Base-by-base conservation (phyloP, 2,888 invertebrate species). In the Clepsis dumicolana region DNA sequence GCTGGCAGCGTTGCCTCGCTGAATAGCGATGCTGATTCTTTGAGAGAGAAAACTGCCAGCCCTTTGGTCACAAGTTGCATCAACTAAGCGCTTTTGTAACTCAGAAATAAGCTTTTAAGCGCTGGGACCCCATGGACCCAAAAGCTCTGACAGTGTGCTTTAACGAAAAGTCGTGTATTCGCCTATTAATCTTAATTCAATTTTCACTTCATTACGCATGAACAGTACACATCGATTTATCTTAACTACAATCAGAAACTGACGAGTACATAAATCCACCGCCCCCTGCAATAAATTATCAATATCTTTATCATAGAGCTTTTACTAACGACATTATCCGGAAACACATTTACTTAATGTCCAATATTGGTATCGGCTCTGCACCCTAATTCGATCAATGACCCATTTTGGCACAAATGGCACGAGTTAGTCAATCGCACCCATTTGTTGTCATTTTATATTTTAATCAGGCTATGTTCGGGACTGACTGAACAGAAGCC, bases 311-410 rank as follows among this genome's bases (percentile, higher is more conserved):
- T 53, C 52, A 60, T 53, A 60, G 24, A 60, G 41, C 65, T 52
- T 29, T 65, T 27, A 21, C 32, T 38, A 21, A 29, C 44, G 60
- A 41, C 29, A 41, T 54, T 50, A 32, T 41, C 0, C 14, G 41
- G 38, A 44, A 66, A 27, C 61, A 61, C 61, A 66, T 66, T 66
- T 61, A 66, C 48, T 54, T 66, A 56, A 66, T 66, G 66, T 66
- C 29, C 61, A 61, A 66, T 66, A n/a, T 61, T 61, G 25, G 53
- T 32, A 32, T 61, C 25, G 32, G 25, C 25, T 25, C 14, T 7
- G 35, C 66, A 10, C 65, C 54, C 61, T 48, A 52, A 44, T 57
- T 44, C 16, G 61, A 66, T 66, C 27, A 54, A n/a, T 54, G 61
- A 66, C 44, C 61, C 35, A 44, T 48, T 60, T 61, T 35, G 57